Conservation (phyloP, 2,797 vertebrate species). For the Pseudotriccus pelzelni region DNA sequence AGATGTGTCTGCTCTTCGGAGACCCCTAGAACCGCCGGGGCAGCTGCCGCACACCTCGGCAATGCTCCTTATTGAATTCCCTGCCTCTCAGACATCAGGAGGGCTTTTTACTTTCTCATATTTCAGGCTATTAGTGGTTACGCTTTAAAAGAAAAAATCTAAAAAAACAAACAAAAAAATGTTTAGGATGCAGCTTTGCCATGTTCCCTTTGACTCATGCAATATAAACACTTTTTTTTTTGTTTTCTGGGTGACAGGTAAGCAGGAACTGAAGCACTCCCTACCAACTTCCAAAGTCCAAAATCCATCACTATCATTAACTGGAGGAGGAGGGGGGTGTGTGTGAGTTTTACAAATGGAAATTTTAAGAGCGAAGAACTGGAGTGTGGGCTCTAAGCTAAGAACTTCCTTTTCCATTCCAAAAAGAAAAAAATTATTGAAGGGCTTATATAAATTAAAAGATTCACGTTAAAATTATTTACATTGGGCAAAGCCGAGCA, state of each 20-base stretch:
- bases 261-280: constrained; percentile 67
- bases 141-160: neutral
- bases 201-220: constrained; percentile 55
- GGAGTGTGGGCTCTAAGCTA: neutral
- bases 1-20: constrained; percentile 66
- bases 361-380: constrained; percentile 37
- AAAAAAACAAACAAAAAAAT: neutral
- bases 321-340: neutral
- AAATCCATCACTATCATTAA: neutral
- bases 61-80: neutral
- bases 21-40: constrained; percentile 30
- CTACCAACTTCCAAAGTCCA: constrained; percentile 34
- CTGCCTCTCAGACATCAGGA: constrained; percentile 8
- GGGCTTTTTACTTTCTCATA: neutral
- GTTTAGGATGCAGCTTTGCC: constrained; percentile 49
- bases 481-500: constrained; percentile 42
- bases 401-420: neutral
- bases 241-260: neutral
- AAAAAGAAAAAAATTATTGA: neutral
- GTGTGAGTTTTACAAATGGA: neutral
- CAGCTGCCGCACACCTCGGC: neutral
- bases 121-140: constrained; percentile 44
- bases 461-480: constrained; percentile 29
- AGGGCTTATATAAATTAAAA: constrained; percentile 36
- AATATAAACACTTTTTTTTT: constrained; percentile 5